Conservation (phyloP, 2,888 invertebrate species). For the Melanostoma scalare region DNA sequence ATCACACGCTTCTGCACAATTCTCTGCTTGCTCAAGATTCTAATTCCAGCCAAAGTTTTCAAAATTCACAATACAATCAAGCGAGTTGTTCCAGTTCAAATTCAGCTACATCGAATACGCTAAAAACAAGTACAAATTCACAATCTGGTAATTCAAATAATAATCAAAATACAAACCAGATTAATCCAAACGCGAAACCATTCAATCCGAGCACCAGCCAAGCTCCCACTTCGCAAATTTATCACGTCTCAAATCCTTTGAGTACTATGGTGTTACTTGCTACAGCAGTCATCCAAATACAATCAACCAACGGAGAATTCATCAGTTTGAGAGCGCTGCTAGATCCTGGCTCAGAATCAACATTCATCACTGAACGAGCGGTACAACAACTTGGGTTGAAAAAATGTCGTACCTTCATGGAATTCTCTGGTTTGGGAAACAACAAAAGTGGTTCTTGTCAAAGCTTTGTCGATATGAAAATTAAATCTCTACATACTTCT, state of each 20-base stretch:
- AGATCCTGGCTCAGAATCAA: no score
- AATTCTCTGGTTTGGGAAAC: no score
- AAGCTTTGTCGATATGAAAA: not conserved
- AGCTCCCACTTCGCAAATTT: no score
- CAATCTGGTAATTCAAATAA: no score
- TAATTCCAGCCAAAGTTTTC: not conserved
- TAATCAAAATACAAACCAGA: no score
- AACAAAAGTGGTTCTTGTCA: no score
- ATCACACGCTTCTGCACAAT: constrained; percentile 7
- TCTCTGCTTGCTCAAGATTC: not conserved
- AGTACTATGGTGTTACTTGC: constrained; percentile 1
- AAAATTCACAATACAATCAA: not conserved
- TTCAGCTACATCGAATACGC: not conserved
- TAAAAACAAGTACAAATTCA: not conserved
- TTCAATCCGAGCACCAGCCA: constrained; percentile 10
- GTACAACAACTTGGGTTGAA: no score
- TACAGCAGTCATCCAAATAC: not conserved
- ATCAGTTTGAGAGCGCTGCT: no score
- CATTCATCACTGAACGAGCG: no score
- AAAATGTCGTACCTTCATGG: no score
- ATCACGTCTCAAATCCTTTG: not conserved
- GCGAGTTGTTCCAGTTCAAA: not conserved
- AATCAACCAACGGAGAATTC: no score
- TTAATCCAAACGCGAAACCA: not conserved
- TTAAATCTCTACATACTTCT: constrained; percentile 12